Evolutionary conservation across 2,797 vertebrate genomes (phyloP), one percentile per base, ranked within the genome.

Genomic region (Adrianichthys oophorus): DNA sequence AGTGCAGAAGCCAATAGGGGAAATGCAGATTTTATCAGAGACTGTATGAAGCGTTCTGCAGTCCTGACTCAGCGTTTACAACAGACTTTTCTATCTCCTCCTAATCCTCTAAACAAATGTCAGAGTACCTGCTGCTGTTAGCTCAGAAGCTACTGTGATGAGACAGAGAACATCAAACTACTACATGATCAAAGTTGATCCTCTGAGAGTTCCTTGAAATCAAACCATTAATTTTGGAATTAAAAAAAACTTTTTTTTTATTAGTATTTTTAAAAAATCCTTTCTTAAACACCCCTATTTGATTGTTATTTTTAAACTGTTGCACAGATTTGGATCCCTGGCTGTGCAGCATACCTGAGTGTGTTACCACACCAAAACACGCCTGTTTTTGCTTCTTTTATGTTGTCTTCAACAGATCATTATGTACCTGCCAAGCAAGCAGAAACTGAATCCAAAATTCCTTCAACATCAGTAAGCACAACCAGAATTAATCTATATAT

Each of bases 31-130:
- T 55, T 71, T 59, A 78, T 67, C 72, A 19, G 17, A 46, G 59
- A 44, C 62, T 51, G 54, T 80, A 70, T 74, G 76, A 87, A 74
- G 59, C 63, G 37, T 50, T 15, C 0, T 13, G 43, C 4, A 43
- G 5, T 46, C 23, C 51, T 56, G 64, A 82, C 64, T 69, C 57
- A 62, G 68, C 41, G 1, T 75, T 74, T 56, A 52, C 26, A 4
- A 1, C 1, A 2, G 13, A 41, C 17, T 13, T 7, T 47, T 48
- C n/a, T 16, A 5, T 23, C 52, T 44, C 15, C 0, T 32, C 40
- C 62, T 47, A 72, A 72, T 53, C 55, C 47, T 4, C 13, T 29
- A 42, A 19, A 18, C 15, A 65, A 41, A 56, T 24, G 47, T 54
- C 56, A 64, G 55, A 48, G 19, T 17, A 24, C 23, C 48, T 37